Evolutionary conservation across 2,888 invertebrate species (phyloP).

Genomic region (Dermolepida albohirtum): DNA sequence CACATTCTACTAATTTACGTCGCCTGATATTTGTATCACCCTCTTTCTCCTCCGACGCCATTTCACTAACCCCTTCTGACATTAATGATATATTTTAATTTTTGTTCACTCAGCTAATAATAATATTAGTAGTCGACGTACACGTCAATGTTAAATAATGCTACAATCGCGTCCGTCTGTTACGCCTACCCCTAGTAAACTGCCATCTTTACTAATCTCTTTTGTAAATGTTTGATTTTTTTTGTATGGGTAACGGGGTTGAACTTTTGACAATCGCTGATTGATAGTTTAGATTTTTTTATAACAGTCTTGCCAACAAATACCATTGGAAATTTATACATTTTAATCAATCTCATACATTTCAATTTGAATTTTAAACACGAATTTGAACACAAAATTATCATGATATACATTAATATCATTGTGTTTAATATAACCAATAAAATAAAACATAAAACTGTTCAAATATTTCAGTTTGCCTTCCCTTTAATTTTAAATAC

Average conservation of each 20-base stretch:
- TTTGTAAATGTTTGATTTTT: constrained; percentile 28
- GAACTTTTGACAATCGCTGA: constrained; percentile 40
- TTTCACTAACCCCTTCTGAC: constrained; percentile 56
- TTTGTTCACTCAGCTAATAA: constrained; percentile 1
- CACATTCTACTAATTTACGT: constrained; percentile 69
- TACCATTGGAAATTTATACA: neutral
- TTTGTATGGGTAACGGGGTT: constrained; percentile 15
- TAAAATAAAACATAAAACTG: no score
- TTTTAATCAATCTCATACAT: neutral
- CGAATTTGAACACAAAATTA: no score
- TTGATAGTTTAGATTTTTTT: constrained; percentile 16
- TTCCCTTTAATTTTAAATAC: no score
- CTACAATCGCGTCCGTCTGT: constrained; percentile 32
- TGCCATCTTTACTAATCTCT: constrained; percentile 44
- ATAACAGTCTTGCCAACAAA: constrained; percentile 25
- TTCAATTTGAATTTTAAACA: no score
- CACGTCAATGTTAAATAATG: constrained; percentile 45
- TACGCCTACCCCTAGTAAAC: constrained; percentile 45
- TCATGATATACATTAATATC: no score
- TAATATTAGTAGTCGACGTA: constrained; percentile 47
- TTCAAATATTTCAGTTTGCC: no score
- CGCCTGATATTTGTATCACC: constrained; percentile 61
- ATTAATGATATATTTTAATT: constrained; percentile 42
- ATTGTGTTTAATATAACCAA: no score
- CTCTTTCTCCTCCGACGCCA: constrained; percentile 53